Evolutionary conservation across 1,140 invertebrate species (phyloP).

Genomic region (Trypoxylus dichotomus): DNA sequence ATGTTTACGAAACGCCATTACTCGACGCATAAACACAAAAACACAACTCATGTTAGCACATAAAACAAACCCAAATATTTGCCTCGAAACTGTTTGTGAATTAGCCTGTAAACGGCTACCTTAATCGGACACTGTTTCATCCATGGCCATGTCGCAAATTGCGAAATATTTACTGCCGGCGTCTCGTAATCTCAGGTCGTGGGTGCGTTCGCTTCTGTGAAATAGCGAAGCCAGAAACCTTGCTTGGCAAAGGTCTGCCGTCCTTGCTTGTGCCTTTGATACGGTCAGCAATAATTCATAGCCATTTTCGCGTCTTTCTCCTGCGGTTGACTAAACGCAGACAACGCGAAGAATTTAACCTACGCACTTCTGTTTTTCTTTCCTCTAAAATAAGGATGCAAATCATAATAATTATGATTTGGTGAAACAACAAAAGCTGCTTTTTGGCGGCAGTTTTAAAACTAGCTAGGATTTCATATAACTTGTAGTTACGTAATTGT

Average conservation of each 20-base stretch:
- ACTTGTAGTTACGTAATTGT: too few species aligned
- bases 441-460: too few species aligned
- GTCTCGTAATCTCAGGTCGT: slow-evolving; percentile 13
- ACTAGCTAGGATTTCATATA: too few species aligned
- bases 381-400: too few species aligned
- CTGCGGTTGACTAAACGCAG: neutral
- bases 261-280: neutral
- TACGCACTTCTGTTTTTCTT: neutral
- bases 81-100: neutral
- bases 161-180: slow-evolving; percentile 6
- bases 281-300: neutral
- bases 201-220: neutral
- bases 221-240: neutral
- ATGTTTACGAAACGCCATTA: slow-evolving; percentile 10
- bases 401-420: too few species aligned
- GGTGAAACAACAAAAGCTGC: too few species aligned
- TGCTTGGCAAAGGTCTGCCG: neutral
- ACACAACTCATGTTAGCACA: slow-evolving; percentile 2
- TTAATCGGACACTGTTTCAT: neutral
- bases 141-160: neutral
- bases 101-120: neutral
- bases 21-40: slow-evolving; percentile 22
- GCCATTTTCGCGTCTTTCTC: neutral
- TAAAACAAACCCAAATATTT: slow-evolving; percentile 18
- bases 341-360: neutral